Evolutionary conservation across 2,888 invertebrate genomes (phyloP).

Genomic region (Cataglyphis livida): DNA sequence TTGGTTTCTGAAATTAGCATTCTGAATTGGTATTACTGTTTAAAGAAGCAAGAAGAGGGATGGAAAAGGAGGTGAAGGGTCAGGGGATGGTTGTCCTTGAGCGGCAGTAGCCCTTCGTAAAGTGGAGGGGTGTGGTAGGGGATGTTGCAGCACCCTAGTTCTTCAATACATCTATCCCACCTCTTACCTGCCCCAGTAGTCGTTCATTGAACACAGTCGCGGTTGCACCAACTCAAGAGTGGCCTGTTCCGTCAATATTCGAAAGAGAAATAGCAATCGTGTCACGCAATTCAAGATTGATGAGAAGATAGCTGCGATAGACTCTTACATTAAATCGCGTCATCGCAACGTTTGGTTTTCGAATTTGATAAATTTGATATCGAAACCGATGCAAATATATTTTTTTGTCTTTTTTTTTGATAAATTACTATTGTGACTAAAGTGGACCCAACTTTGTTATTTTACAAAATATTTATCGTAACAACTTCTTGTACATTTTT

Average conservation of each 20-base stretch:
- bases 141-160: conserved; percentile 75
- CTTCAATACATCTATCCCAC: conserved; percentile 71
- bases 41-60: neutral
- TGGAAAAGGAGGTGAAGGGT: conserved; percentile 14
- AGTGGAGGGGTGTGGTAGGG: conserved; percentile 71
- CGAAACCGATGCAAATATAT: neutral
- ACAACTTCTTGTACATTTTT: neutral
- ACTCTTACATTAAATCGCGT: neutral
- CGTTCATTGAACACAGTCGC: conserved; percentile 75
- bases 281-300: conserved; percentile 30
- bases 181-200: conserved; percentile 63
- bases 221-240: conserved; percentile 65
- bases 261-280: conserved; percentile 22
- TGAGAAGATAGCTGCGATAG: neutral
- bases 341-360: neutral
- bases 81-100: conserved; percentile 74
- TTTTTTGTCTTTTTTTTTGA: neutral
- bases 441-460: neutral
- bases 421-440: neutral
- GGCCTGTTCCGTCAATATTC: conserved; percentile 8
- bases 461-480: neutral
- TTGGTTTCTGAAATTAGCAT: neutral
- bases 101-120: conserved; percentile 61
- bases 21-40: conserved; percentile 11
- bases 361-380: neutral